Evolutionary conservation across 1,140 invertebrate genomes (phyloP), one percentile per base, ranked within the genome.

Genomic region (Drosophila yakuba): DNA sequence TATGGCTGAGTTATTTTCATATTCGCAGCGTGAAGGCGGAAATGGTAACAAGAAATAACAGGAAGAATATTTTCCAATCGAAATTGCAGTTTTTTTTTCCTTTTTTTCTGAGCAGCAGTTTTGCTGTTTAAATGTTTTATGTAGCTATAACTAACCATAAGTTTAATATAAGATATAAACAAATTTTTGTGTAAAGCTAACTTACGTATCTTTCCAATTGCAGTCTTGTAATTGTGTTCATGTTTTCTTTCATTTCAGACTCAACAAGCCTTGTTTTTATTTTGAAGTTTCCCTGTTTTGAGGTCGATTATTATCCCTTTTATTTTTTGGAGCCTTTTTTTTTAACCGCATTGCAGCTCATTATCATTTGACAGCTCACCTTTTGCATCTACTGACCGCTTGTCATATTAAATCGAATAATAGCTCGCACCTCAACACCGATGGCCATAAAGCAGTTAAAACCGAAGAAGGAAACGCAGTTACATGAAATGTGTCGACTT

Each of bases 401-500:
- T 69, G 64, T 71, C 67, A 71, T 17, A 71, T 71, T 36, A 17
- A 57, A 71, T 71, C 43, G 25, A 57, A 71, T 71, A 71, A 71
- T 71, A 35, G 64, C 67, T 69, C 36, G 64, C 67, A 71, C 67
- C 64, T 71, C 64, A 71, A 71, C 67, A 47, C 64, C 35, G 35
- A 73, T 45, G 68, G 56, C 76, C 54, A 73, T 67, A 73, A 78
- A 79, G 48, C 67, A 41, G 35, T 55, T 15, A 15, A 68, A 55
- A 38, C 14, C 36, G 32, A 15, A 38, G 20, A 62, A 64, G 14
- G 51, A 20, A 20, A 20, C 20, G 20, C 1, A 69, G 61, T 61
- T 52, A 41, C 56, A 50, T 7, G 38, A 28, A 51, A 54, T 57
- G 38, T 48, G 14, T 23, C 14, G 17, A n/a, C 47, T 66, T 77